These are phyloP conservation scores for Manis javanica DNA, from an alignment of 2,797 vertebrate genomes.

Conservation along the genomic window DNA sequence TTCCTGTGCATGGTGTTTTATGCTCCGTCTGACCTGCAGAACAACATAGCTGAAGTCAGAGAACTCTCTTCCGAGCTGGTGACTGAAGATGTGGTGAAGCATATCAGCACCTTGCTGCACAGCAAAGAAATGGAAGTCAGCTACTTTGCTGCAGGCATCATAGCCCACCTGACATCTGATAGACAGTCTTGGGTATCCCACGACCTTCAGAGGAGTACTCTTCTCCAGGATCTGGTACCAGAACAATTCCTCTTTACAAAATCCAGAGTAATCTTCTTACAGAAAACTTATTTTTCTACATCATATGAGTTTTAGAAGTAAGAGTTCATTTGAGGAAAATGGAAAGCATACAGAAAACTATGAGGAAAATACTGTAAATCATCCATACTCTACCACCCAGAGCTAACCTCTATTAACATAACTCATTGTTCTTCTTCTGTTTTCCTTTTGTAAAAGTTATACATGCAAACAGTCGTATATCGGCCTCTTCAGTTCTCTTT, in stretches of 20 bases:
- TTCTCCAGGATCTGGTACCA: constrained; percentile 92
- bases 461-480: background rate
- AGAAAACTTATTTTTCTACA: constrained; percentile 23
- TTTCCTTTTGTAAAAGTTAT: constrained; percentile 12
- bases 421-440: background rate
- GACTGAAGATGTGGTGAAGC: constrained; percentile 91
- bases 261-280: background rate
- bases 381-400: background rate
- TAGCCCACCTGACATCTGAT: constrained; percentile 93
- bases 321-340: constrained; percentile 3
- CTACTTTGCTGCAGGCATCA: constrained; percentile 95
- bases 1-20: background rate
- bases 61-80: constrained; percentile 92
- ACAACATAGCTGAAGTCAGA: constrained; percentile 94
- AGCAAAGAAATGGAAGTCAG: constrained; percentile 94
- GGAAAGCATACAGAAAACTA: background rate
- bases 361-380: background rate
- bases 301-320: constrained; percentile 37
- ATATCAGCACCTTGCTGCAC: constrained; percentile 90
- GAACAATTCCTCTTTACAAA: background rate
- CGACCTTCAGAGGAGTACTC: constrained; percentile 84
- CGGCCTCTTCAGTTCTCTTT: background rate
- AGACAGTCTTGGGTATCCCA: constrained; percentile 89
- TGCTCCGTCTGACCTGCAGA: constrained; percentile 83
- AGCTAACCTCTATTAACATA: background rate